Percentiles rank a stretch among this genome's conserved stretches.
Evolutionary conservation across 2,113 vertebrate genomes (phyloP).

Genomic region (Ciconia boyciana): DNA sequence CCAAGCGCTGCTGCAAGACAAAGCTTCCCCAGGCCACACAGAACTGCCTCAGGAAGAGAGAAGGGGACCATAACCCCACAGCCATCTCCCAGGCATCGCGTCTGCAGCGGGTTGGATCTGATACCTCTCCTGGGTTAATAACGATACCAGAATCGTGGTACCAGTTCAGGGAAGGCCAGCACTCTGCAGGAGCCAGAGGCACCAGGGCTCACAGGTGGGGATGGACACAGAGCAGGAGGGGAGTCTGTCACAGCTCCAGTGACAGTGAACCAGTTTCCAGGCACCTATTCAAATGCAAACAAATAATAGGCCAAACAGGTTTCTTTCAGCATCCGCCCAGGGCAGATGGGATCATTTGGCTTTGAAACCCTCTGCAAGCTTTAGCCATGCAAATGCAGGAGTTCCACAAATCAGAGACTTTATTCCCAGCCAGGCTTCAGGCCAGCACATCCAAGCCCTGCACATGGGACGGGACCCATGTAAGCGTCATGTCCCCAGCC

Average conservation of each 20-base stretch:
- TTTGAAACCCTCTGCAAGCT: not conserved
- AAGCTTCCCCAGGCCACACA: not conserved
- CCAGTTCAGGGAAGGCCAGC: not conserved
- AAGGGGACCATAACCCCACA: not conserved
- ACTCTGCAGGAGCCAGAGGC: not conserved
- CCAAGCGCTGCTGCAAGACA: not conserved
- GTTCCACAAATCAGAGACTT: not conserved
- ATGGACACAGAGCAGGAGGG: not conserved
- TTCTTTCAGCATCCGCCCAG: not conserved
- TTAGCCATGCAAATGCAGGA: not conserved
- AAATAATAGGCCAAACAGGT: not conserved
- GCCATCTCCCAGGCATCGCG: not conserved
- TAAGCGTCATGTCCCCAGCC: not conserved
- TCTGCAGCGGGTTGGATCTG: not conserved
- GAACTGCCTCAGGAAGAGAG: not conserved
- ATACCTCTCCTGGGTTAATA: not conserved
- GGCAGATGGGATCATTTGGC: not conserved
- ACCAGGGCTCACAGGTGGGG: not conserved
- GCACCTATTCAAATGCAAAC: not conserved
- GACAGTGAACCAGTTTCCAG: not conserved
- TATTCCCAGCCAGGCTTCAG: not conserved
- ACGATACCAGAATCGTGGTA: fast-evolving
- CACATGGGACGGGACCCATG: fast-evolving
- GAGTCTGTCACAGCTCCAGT: not conserved
- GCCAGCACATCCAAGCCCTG: not conserved